phyloP scores from a whole-genome alignment of 2,797 vertebrate genomes.

The Allobates femoralis region DNA sequence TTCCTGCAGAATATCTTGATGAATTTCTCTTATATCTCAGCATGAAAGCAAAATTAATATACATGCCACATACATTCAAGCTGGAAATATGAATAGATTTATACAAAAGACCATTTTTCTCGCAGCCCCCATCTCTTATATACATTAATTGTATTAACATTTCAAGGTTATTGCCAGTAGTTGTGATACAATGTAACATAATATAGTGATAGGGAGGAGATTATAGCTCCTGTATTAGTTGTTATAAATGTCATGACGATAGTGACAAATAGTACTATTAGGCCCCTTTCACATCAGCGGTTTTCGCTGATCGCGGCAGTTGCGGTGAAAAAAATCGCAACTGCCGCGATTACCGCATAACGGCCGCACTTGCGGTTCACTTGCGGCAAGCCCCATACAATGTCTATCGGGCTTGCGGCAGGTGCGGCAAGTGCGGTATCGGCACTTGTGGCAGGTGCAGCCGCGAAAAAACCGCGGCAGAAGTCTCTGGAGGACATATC shows the following conservation, averaged over 20 bases:
- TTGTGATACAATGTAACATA: background rate
- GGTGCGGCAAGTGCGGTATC: too few species aligned
- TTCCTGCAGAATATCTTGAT: conserved; percentile 1
- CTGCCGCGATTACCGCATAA: too few species aligned
- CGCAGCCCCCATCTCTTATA: background rate
- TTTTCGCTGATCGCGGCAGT: too few species aligned
- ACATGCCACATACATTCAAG: conserved; percentile 7
- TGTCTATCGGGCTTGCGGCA: too few species aligned
- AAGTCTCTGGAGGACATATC: too few species aligned
- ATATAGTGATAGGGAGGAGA: background rate
- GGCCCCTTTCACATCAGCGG: too few species aligned
- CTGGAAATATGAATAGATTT: conserved; percentile 40
- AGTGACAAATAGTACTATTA: background rate
- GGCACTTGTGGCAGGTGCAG: too few species aligned
- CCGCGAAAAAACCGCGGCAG: too few species aligned
- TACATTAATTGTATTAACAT: background rate
- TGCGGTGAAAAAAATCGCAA: too few species aligned
- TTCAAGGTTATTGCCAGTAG: background rate
- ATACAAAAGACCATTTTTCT: background rate
- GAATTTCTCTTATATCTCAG: conserved; percentile 11
- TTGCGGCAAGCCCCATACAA: too few species aligned
- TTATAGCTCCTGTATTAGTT: background rate
- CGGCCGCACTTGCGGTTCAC: too few species aligned
- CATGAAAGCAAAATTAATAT: conserved; percentile 40
- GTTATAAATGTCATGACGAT: background rate